A percentile compares a stretch with the other conserved stretches of the same genome.
Evolutionary conservation across 1,140 invertebrate genomes (phyloP).

Genomic region (Scaptomyza graminum): DNA sequence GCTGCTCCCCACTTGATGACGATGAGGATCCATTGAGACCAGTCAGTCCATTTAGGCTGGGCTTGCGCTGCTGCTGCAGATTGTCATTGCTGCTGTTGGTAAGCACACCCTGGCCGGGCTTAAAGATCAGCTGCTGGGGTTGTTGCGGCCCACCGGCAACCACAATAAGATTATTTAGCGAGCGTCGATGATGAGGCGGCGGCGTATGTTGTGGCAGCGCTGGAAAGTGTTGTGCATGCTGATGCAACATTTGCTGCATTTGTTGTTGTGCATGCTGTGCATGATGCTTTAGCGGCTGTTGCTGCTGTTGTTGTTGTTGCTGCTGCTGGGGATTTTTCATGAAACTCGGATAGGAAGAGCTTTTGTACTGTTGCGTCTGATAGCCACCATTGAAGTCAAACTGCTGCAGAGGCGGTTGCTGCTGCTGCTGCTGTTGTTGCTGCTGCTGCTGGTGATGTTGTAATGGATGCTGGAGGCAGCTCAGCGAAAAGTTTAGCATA

Average conservation of each 20-base stretch:
- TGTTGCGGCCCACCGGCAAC: slow-evolving; percentile 77
- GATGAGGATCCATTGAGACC: slow-evolving; percentile 20
- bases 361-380: slow-evolving; percentile 82
- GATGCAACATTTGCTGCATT: slow-evolving; percentile 74
- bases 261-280: slow-evolving; percentile 79
- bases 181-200: slow-evolving; percentile 77
- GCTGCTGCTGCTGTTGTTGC: slow-evolving; percentile 50
- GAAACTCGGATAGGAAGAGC: slow-evolving; percentile 85
- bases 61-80: slow-evolving; percentile 64
- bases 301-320: slow-evolving; percentile 49
- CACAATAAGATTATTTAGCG: slow-evolving; percentile 80
- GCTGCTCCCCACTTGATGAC: slow-evolving; percentile 35
- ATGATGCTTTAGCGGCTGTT: slow-evolving; percentile 82
- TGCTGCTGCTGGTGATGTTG: slow-evolving; percentile 66
- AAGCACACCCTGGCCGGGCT: slow-evolving; percentile 72
- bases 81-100: slow-evolving; percentile 61
- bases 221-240: slow-evolving; percentile 84
- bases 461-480: slow-evolving; percentile 60
- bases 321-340: slow-evolving; percentile 60
- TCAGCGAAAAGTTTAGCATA: slow-evolving; percentile 74
- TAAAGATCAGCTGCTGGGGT: slow-evolving; percentile 73
- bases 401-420: slow-evolving; percentile 45
- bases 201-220: slow-evolving; percentile 82
- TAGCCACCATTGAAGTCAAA: slow-evolving; percentile 60
- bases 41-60: slow-evolving; percentile 59